Evolutionary conservation across 2,113 vertebrate genomes (phyloP).

Genomic region (Muntiacus muntjak): DNA sequence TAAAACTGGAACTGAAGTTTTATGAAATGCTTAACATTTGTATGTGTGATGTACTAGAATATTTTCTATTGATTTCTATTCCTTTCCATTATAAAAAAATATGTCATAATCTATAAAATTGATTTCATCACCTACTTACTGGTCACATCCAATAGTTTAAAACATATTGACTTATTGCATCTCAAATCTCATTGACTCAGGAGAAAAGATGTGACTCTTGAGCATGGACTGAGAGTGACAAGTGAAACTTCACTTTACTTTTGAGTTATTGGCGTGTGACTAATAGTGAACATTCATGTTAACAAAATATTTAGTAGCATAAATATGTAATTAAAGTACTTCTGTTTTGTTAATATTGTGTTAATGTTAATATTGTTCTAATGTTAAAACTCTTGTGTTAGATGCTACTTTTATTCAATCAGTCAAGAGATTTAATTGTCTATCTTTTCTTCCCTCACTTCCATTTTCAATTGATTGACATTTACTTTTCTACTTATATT

Average conservation of each 20-base stretch:
- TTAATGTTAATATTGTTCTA: neutral
- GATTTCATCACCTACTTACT: neutral
- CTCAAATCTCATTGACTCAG: neutral
- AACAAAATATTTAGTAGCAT: neutral
- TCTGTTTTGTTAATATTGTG: neutral
- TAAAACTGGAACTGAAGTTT: neutral
- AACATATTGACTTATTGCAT: neutral
- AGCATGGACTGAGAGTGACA: neutral
- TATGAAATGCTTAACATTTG: neutral
- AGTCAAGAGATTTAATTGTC: neutral
- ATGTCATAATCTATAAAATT: neutral
- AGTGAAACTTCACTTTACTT: neutral
- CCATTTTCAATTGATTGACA: neutral
- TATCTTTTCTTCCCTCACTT: neutral
- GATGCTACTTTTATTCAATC: neutral
- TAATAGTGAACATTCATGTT: neutral
- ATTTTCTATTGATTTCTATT: neutral
- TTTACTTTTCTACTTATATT: neutral
- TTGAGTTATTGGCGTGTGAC: neutral
- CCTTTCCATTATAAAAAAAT: neutral
- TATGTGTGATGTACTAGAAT: neutral
- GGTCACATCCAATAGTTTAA: neutral
- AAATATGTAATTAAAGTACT: neutral
- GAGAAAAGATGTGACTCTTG: neutral
- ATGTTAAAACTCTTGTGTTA: constrained; percentile 3